Base-by-base conservation (phyloP, 2,888 invertebrate genomes). In the Spodoptera littoralis region DNA sequence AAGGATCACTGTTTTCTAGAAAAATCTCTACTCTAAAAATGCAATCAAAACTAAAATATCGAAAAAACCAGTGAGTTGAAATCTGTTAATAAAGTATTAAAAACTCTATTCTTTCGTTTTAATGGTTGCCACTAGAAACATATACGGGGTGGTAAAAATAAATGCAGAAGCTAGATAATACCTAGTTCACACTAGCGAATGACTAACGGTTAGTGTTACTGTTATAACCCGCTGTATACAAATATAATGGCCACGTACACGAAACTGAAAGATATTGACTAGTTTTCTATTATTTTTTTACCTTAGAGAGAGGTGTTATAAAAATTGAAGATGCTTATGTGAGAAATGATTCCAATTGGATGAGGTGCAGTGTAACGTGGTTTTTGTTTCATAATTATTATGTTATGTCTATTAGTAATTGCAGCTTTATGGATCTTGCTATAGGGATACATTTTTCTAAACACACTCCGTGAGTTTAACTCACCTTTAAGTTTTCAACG, bases 101-200 rank as follows among this genome's bases (percentile, higher is more conserved):
- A 61, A 72, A 48, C 30, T 49, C 50, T 46, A 63, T 68, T 77
- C 73, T 79, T 65, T 67, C 75, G 58, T 70, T 65, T 42, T 61
- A 67, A 76, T 66, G 42, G 64, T 24, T 30, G 51, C 60, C 46
- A 52, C 65, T 62, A 70, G 65, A 65, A 68, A 56, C 61, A 56
- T 64, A 72, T 58, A 71, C 42, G 44, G 61, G 53, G 67, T 41
- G 60, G 58, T 79, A 77, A 80, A 79, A 79, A 77, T 75, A 77
- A 77, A 79, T 36, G 70, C 67, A 27, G 58, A 56, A 61, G 45
- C 64, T 70, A 80, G 77, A 73, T 79, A 73, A 77, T 71, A 72
- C 80, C 80, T 74, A 76, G 79, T 79, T 77, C 79, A 80, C 79
- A 79, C 79, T 71, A 70, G 64, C 70, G 68, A 65, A 77, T 77